Conservation (phyloP, 2,888 invertebrate genomes). For the Drosophila setosimentum region DNA sequence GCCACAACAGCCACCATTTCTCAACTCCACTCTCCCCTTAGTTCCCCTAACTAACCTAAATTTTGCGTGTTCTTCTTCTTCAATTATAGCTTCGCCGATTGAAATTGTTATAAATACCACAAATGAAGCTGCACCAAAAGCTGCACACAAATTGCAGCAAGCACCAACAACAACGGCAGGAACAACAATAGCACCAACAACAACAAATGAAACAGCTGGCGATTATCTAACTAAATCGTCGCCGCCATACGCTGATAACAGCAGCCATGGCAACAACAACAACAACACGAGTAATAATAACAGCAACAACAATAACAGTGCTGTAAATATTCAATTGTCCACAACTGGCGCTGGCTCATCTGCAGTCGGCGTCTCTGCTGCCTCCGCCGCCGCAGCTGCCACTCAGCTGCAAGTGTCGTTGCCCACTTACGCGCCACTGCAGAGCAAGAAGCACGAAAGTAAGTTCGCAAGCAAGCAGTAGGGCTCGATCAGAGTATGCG, state of each 20-base stretch:
- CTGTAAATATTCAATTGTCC: slow-evolving; percentile 38
- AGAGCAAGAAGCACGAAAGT: slow-evolving; percentile 73
- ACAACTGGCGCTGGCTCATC: slow-evolving; percentile 24
- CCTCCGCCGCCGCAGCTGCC: slow-evolving; percentile 23
- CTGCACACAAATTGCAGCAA: slow-evolving; percentile 46
- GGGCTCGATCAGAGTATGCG: background rate
- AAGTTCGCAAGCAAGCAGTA: slow-evolving; percentile 46
- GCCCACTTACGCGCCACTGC: slow-evolving; percentile 59
- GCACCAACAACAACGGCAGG: slow-evolving; percentile 26
- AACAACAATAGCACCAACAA: slow-evolving; percentile 24
- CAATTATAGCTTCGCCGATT: slow-evolving; percentile 68
- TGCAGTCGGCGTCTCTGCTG: slow-evolving; percentile 1
- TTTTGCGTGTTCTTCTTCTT: slow-evolving; percentile 13
- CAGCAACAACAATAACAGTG: slow-evolving; percentile 31
- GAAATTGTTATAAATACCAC: slow-evolving; percentile 70
- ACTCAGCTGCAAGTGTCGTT: slow-evolving; percentile 46
- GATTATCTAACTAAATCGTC: slow-evolving; percentile 69
- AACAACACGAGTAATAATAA: slow-evolving; percentile 27
- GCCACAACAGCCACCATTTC: slow-evolving; percentile 22
- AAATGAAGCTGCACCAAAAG: slow-evolving; percentile 47
- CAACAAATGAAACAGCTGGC: slow-evolving; percentile 70
- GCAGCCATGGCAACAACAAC: slow-evolving; percentile 67
- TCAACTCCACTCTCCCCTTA: background rate
- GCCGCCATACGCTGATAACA: slow-evolving; percentile 66
- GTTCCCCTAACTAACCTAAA: slow-evolving; percentile 61